Base-by-base conservation (phyloP, 1,140 invertebrate species). In the Drosophila rufa region DNA sequence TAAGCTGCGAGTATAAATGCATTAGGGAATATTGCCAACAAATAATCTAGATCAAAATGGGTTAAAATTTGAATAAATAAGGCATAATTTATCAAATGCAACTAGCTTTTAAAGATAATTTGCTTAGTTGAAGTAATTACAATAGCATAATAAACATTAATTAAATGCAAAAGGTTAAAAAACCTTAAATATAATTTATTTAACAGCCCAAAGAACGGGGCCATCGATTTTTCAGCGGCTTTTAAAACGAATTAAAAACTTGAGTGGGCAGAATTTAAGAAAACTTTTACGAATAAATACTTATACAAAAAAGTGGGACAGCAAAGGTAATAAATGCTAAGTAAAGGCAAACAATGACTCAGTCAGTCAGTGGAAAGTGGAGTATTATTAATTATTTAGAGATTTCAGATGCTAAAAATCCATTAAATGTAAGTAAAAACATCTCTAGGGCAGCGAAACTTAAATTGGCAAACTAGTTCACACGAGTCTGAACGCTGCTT, bases 381-480 rank as follows among this genome's bases (percentile, higher is more conserved):
- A 25, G 9, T 40, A 25, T 57, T 45, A 56, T 25, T 25, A 11
- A 12, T 25, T 22, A 5, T 14, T 7, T 7, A 53, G 15, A 4
- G 1, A 40, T 55, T 42, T 4, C 5, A 43, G 2, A 22, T 58
- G 1, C 27, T 27, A n/a, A 30, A 9, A 48, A 30, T 6, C 2
- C n/a, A 33, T n/a, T 36, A 64, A 17, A 38, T 1, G 7, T 19
- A 53, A 36, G 17, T 4, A 19, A 19, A 43, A 51, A 30, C 22
- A 33, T 42, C 27, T 42, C 22, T 17, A 19, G 7, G 2, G 4
- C 25, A 22, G 17, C 25, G 4, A 17, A 64, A 66, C 33, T 12
- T 43, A 38, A 50, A 58, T 58, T 70, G 50, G 19, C 15, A 70
- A 73, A 74, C 53, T 73, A 73, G 70, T 74, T 74, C 70, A 74